Base-by-base conservation (phyloP, 1,140 invertebrate genomes). In the Chrysoperla carnea region DNA sequence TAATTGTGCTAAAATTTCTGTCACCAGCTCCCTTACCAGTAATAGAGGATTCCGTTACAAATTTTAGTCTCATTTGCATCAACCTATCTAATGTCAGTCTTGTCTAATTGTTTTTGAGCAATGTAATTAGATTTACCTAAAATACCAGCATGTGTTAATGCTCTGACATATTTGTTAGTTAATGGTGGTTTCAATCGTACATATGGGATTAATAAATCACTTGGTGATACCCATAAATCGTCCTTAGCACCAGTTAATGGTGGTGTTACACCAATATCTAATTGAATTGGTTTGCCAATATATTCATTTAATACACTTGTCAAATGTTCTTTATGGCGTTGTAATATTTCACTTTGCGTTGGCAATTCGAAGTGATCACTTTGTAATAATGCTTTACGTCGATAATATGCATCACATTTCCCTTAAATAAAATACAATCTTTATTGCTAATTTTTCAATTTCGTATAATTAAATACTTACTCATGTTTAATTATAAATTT, bases 131-230 rank as follows among this genome's bases (percentile, higher is more conserved):
- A 37, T 28, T 43, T 48, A 63, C 62, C 52, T 51, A 67, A 43
- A 43, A 67, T 64, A 46, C 58, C 58, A 50, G 59, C 44, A 45
- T 67, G 65, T 1, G 61, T 59, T 6, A 56, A 41, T n/a, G 60
- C 56, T 50, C 58, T 61, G 6, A 61, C 48, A 35, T 52, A 48
- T 44, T 59, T 55, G 6, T 47, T 37, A 6, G 57, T 60, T 14
- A 56, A 38, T 3, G 54, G 50, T 13, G 57, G 57, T 36, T 49
- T 59, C 17, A 58, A 43, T 12, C 44, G 47, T 1, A 57, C 47
- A 43, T 62, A 59, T 23, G 47, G 53, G 11, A 62, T 54, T 4
- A 62, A 47, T 31, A 58, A 43, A 47, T 57, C 54, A 40, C 57
- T 59, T 7, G 59, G 62, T 8, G 59, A 58, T 35, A 50, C 48